Evolutionary conservation across 2,888 invertebrate species (phyloP).

Genomic region (Cotesia congregata): DNA sequence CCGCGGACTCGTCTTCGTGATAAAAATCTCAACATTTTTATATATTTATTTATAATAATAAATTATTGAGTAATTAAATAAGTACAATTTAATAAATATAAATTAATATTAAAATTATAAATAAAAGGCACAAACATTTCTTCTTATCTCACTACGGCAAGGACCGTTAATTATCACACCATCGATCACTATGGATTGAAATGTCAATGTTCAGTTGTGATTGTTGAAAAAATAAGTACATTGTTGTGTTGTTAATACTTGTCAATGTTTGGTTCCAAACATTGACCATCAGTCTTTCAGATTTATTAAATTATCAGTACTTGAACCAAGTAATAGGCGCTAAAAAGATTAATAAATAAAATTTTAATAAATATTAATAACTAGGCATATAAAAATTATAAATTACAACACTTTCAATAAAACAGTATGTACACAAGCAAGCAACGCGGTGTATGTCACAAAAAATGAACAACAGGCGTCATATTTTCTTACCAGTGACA

Average conservation of each 20-base stretch:
- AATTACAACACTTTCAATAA: slow-evolving; percentile 1
- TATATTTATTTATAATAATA: slow-evolving; percentile 23
- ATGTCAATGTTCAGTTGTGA: slow-evolving; percentile 8
- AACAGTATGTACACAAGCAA: not conserved
- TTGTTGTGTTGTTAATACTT: not conserved
- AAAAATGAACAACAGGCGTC: slow-evolving; percentile 34
- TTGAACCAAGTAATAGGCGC: not conserved
- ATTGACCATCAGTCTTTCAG: slow-evolving; percentile 12
- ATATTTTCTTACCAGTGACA: slow-evolving; percentile 30
- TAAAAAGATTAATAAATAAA: not conserved
- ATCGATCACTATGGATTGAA: slow-evolving; percentile 18
- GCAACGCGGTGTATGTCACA: slow-evolving; percentile 17
- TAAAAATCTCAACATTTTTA: slow-evolving; percentile 66
- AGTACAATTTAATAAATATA: not conserved
- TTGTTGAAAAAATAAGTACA: not conserved
- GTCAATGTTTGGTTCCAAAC: not conserved
- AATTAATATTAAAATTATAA: not conserved
- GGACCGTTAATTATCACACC: slow-evolving; percentile 35
- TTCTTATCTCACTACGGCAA: slow-evolving; percentile 3
- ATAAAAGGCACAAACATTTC: slow-evolving; percentile 16
- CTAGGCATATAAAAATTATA: not conserved
- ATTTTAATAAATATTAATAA: not conserved
- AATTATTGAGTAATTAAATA: not conserved
- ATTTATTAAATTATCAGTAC: not conserved
- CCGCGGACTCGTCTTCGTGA: slow-evolving; percentile 67